Conservation (phyloP, 2,797 vertebrate genomes). For the Poliocrania exsul region DNA sequence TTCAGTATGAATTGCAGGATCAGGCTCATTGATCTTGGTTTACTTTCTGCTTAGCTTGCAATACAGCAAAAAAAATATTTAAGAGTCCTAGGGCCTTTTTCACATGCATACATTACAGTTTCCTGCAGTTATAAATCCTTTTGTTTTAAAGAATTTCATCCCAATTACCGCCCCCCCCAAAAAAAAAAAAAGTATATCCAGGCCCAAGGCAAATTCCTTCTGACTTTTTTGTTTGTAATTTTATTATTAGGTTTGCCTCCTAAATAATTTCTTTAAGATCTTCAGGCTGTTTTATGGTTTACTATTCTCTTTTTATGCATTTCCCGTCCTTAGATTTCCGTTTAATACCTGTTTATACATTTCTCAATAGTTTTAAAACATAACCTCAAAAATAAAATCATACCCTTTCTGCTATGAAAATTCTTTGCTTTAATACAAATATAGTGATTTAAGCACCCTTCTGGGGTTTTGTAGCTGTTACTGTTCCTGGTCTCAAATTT, state of each 20-base stretch:
- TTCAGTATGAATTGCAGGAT: neutral
- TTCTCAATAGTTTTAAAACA: conserved; percentile 12
- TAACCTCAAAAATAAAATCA: conserved; percentile 44
- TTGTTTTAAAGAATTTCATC: neutral
- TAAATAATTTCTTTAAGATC: conserved; percentile 25
- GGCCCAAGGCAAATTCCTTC: neutral
- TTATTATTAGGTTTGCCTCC: conserved; percentile 22
- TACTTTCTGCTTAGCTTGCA: conserved; percentile 20
- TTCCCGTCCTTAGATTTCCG: neutral
- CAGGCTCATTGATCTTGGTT: neutral
- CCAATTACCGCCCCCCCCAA: neutral
- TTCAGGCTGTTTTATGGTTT: neutral
- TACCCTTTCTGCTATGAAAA: conserved; percentile 16
- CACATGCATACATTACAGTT: neutral
- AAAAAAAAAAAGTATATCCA: neutral
- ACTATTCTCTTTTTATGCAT: neutral
- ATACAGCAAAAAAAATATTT: neutral
- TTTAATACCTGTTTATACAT: conserved; percentile 34
- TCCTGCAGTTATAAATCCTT: neutral
- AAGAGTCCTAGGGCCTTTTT: neutral
- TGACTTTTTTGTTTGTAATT: neutral
- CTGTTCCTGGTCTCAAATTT: conserved; percentile 63
- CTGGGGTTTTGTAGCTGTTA: conserved; percentile 40
- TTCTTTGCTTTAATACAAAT: conserved; percentile 33
- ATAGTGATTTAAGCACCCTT: conserved; percentile 40